Evolutionary conservation across 2,888 invertebrate species (phyloP).

Genomic region (Trissolcus brochymenae): DNA sequence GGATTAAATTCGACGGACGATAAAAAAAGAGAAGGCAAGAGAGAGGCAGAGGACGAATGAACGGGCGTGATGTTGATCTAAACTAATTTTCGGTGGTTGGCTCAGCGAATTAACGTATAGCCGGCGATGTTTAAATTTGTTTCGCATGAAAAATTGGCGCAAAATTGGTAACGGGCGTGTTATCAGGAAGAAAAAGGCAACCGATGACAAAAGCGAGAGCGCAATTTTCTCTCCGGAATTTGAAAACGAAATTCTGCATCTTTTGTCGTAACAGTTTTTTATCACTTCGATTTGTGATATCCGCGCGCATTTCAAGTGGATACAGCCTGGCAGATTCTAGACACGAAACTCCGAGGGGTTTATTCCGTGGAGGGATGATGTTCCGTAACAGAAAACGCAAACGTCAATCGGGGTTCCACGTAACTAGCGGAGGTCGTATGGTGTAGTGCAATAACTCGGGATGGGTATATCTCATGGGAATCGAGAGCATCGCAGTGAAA

Average conservation of each 20-base stretch:
- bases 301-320: slow-evolving; percentile 61
- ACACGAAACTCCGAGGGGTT: slow-evolving; percentile 58
- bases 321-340: slow-evolving; percentile 59
- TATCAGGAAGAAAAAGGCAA: background rate
- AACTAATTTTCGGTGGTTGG: slow-evolving; percentile 33
- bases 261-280: slow-evolving; percentile 31
- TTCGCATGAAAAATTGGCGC: slow-evolving; percentile 1
- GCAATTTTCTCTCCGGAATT: no score
- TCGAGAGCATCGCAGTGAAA: slow-evolving; percentile 57
- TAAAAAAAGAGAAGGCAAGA: slow-evolving; percentile 4
- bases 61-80: slow-evolving; percentile 32
- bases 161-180: background rate
- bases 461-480: slow-evolving; percentile 59
- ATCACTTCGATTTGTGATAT: slow-evolving; percentile 42
- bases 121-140: slow-evolving; percentile 8
- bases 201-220: background rate
- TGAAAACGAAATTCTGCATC: slow-evolving; percentile 21
- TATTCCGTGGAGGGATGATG: slow-evolving; percentile 60
- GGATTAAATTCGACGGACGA: slow-evolving; percentile 27
- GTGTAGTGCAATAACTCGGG: slow-evolving; percentile 51
- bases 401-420: slow-evolving; percentile 59
- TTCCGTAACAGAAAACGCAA: slow-evolving; percentile 62
- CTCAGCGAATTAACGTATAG: slow-evolving; percentile 25
- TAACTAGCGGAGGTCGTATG: slow-evolving; percentile 53
- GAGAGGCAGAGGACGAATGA: background rate